Percentiles rank a stretch among this genome's conserved stretches.
Conservation (phyloP, 2,113 vertebrate species). For the Centropus bengalensis region DNA sequence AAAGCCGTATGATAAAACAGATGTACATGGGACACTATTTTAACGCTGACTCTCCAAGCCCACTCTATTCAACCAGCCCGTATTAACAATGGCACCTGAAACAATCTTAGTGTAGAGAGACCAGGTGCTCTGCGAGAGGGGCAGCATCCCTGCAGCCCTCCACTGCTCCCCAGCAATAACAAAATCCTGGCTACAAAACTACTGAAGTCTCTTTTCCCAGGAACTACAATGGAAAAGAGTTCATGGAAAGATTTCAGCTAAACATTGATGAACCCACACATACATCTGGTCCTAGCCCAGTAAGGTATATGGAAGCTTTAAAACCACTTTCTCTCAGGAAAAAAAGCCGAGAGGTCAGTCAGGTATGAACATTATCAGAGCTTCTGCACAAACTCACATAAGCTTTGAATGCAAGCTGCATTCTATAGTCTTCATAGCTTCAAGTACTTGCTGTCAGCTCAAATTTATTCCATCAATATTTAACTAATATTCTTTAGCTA, state of each 20-base stretch:
- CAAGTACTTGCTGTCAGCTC: neutral
- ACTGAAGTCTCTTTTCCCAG: neutral
- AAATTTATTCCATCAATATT: neutral
- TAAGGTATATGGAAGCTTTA: neutral
- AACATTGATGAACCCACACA: neutral
- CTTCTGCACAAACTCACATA: neutral
- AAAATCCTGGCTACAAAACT: neutral
- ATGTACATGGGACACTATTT: neutral
- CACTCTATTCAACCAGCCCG: neutral
- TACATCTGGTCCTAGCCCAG: neutral
- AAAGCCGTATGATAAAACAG: neutral
- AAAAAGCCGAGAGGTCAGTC: neutral
- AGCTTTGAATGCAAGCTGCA: neutral
- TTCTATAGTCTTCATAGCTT: neutral
- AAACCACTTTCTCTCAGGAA: neutral
- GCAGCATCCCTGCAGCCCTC: accelerated
- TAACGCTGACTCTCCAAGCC: neutral
- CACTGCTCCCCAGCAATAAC: neutral
- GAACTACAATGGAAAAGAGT: neutral
- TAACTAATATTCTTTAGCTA: constrained; percentile 3
- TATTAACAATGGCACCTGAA: neutral
- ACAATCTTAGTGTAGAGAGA: neutral
- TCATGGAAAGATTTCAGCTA: neutral
- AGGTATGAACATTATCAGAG: neutral
- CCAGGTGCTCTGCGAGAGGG: neutral